Evolutionary conservation across 2,888 invertebrate species (phyloP).

Genomic region (Cantharis rustica): DNA sequence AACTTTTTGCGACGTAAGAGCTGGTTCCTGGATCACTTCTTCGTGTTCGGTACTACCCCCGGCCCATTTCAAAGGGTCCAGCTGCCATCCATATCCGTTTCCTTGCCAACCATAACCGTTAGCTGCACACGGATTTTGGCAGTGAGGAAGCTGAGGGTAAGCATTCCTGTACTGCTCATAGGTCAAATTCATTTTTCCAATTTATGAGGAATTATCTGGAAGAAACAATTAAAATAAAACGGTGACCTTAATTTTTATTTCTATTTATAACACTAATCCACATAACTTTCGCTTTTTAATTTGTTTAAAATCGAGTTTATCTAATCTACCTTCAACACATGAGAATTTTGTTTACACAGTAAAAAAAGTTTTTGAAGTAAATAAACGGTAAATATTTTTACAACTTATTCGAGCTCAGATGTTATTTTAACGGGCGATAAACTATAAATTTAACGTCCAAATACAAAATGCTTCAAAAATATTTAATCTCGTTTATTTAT

Average conservation of each 20-base stretch:
- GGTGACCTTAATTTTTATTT: neutral
- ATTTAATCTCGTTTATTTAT: neutral
- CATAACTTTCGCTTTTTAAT: neutral
- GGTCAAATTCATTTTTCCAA: slow-evolving; percentile 33
- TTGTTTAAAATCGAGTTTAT: neutral
- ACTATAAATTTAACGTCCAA: neutral
- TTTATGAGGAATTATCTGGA: neutral
- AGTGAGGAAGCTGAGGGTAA: slow-evolving; percentile 50
- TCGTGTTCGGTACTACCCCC: slow-evolving; percentile 36
- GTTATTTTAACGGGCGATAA: neutral
- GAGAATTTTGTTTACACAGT: neutral
- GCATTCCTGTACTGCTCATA: slow-evolving; percentile 53
- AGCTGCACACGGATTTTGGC: slow-evolving; percentile 50
- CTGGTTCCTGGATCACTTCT: slow-evolving; percentile 47
- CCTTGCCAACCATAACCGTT: slow-evolving; percentile 57
- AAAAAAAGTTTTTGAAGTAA: neutral
- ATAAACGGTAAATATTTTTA: neutral
- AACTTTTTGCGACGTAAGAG: slow-evolving; percentile 49
- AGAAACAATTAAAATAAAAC: neutral
- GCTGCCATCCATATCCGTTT: slow-evolving; percentile 55
- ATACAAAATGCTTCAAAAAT: neutral
- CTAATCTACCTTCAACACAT: neutral
- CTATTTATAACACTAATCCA: neutral
- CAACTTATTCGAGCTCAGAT: too few relatives aligned
- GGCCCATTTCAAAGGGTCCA: slow-evolving; percentile 51